Evolutionary conservation across 2,888 invertebrate genomes (phyloP), one percentile per base, ranked within the genome.

Genomic region (Leucoptera coffeella): DNA sequence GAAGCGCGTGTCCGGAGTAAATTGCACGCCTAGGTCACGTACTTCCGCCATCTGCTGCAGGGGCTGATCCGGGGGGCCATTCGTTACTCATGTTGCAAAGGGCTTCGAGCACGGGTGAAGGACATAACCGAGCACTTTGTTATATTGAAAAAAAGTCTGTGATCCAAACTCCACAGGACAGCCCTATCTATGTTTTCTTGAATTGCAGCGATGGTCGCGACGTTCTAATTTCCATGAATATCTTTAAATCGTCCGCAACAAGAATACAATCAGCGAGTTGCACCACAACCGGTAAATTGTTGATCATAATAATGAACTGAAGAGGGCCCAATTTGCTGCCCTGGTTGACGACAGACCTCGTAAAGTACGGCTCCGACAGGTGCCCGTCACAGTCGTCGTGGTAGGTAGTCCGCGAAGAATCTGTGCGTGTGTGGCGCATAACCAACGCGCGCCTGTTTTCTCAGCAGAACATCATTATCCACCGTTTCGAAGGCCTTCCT

Each of bases 231-330:
- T 7, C 8, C 3, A 22, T 8, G 19, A 11, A 22, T 8, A 27
- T 15, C 10, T 27, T 27, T 5, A 27, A 12, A 12, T 27, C 27
- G 12, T 27, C 27, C 11, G 15, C 25, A 20, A 26, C 19, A 4
- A 29, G 20, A 5, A 29, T 13, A 24, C 29, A n/a, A n/a, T n/a
- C n/a, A n/a, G n/a, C n/a, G n/a, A n/a, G n/a, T n/a, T n/a, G n/a
- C n/a, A n/a, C n/a, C 14, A 29, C 29, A 4, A 8, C 21, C 6
- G 29, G 29, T 19, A 29, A 23, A 19, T 28, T 25, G 11, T 28
- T 30, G 12, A 30, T 25, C 30, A 30, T 30, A 14, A 28, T 25
- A 11, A 30, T 22, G 12, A 30, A 28, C 12, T 19, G 19, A 7
- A 30, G 19, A 4, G 29, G 29, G 10, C 29, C 29, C 12, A 29